phyloP scores from a whole-genome alignment of 1,140 invertebrate genomes.

The Lysiphlebus fabarum region DNA sequence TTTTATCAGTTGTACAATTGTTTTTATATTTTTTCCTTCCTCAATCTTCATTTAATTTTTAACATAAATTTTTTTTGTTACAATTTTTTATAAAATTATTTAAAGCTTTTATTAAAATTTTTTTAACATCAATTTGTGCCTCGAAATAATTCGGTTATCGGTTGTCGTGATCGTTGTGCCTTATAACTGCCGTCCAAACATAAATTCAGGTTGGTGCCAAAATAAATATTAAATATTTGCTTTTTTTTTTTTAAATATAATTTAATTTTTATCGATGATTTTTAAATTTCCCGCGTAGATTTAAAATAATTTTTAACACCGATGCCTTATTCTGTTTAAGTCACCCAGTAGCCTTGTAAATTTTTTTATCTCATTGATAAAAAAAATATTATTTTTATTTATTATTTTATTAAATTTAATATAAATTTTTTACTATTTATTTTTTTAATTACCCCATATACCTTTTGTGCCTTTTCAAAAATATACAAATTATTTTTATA shows the following conservation, averaged over 20 bases:
- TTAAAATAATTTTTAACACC: neutral
- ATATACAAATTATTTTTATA: too few species aligned
- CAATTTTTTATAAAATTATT: neutral
- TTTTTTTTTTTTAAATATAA: neutral
- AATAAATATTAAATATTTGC: neutral
- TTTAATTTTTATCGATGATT: neutral
- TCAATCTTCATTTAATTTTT: neutral
- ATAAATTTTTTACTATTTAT: too few species aligned
- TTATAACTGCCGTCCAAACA: conserved; percentile 28
- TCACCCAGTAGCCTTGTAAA: conserved; percentile 16
- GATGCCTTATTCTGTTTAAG: neutral
- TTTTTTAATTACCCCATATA: conserved; percentile 2
- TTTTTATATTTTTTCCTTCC: neutral
- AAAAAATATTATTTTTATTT: too few species aligned
- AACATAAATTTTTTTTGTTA: neutral
- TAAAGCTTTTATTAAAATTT: neutral
- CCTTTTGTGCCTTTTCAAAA: conserved; percentile 5
- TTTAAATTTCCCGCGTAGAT: conserved; percentile 1
- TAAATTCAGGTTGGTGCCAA: conserved; percentile 21
- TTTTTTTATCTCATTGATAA: neutral
- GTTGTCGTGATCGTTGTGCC: conserved; percentile 27
- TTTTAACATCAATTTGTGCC: neutral
- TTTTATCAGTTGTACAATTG: neutral
- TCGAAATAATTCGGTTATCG: conserved; percentile 6
- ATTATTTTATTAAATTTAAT: too few species aligned